Evolutionary conservation across 2,113 vertebrate genomes (phyloP).

Genomic region (Myotis yumanensis): DNA sequence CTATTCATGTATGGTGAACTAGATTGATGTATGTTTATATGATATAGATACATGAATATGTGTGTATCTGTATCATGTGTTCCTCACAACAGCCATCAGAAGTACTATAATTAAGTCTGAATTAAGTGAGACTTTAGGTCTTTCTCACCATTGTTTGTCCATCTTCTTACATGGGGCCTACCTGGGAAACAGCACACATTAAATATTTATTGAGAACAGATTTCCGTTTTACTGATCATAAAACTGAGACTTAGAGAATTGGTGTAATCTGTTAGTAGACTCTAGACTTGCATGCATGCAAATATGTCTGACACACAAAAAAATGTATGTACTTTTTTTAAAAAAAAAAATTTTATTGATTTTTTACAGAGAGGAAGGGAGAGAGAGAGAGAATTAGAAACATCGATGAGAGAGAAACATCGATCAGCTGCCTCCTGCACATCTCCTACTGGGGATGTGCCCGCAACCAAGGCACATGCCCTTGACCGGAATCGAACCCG

Average conservation of each 20-base stretch:
- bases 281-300: not conserved
- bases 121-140: not conserved
- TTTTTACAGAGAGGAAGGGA: no score
- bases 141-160: not conserved
- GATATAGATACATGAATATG: not conserved
- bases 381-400: no score
- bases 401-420: no score
- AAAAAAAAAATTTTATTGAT: no score
- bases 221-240: not conserved
- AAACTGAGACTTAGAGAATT: not conserved
- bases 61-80: not conserved
- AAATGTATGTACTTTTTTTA: not conserved
- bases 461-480: no score
- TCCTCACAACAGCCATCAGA: not conserved
- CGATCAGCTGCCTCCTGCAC: no score
- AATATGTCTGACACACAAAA: not conserved
- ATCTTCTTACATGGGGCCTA: not conserved
- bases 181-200: not conserved
- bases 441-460: no score
- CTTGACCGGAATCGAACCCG: no score
- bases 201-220: not conserved
- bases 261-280: not conserved
- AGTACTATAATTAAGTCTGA: not conserved
- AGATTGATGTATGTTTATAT: not conserved
- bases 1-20: not conserved